A percentile compares a stretch with the other conserved stretches of the same genome.
Conservation (phyloP, 1,140 invertebrate species). For the Diorhabda sublineata region DNA sequence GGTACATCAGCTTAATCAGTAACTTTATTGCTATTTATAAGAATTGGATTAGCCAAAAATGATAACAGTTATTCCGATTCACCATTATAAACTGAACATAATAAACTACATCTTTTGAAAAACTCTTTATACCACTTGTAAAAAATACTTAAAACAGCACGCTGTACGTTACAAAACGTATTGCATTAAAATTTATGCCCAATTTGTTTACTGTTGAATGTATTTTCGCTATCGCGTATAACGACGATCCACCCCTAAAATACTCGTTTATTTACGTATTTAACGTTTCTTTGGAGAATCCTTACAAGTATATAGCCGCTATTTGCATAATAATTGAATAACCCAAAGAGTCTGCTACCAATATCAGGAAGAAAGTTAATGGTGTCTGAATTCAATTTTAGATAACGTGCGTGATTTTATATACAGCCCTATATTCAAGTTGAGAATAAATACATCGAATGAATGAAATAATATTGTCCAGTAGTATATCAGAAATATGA, state of each 20-base stretch:
- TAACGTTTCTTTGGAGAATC: background rate
- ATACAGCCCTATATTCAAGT: background rate
- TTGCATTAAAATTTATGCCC: slow-evolving; percentile 1
- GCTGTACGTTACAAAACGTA: background rate
- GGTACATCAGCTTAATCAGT: too few relatives aligned
- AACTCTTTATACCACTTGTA: too few relatives aligned
- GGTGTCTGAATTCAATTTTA: slow-evolving; percentile 2
- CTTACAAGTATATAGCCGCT: background rate
- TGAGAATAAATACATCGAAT: too few relatives aligned
- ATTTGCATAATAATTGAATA: slow-evolving; percentile 1
- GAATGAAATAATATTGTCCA: too few relatives aligned
- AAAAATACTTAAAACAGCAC: background rate
- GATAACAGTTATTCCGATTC: too few relatives aligned
- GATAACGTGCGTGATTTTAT: background rate
- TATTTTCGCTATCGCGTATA: background rate
- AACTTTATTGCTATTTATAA: too few relatives aligned
- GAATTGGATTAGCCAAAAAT: too few relatives aligned
- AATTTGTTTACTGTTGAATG: background rate
- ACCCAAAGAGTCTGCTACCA: background rate
- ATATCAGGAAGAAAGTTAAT: slow-evolving; percentile 2
- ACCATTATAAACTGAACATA: too few relatives aligned
- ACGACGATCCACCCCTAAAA: background rate
- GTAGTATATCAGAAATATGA: too few relatives aligned
- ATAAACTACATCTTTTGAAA: too few relatives aligned
- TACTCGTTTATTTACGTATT: background rate